Base-by-base conservation (phyloP, 2,113 vertebrate species). In the Gobius niger region DNA sequence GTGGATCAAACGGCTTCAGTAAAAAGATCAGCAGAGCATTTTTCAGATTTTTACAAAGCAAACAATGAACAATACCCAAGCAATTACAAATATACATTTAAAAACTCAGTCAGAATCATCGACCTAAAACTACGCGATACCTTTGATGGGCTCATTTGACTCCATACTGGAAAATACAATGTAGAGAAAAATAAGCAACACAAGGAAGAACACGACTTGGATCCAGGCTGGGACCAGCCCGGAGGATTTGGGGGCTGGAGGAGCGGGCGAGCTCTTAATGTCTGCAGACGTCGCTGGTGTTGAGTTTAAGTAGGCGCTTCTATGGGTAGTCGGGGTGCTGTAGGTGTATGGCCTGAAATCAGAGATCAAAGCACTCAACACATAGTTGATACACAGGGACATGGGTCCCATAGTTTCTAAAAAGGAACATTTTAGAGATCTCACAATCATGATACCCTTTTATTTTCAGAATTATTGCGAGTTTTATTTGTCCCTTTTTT, bases 111-210 rank as follows among this genome's bases (percentile, higher is more conserved):
- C 7, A 14, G 47, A 44, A 11, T 56, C 3, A 7, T 16, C 10
- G 67, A 18, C 47, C 6, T 7, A 47, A 10, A 47, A 5, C 7
- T 69, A 92, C 44, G 86, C 66, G 9, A 93, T 65, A 19, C 34
- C 75, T 84, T 82, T 76, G 52, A 88, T 16, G 40, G 87, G 68
- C 12, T 82, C 81, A 5, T 77, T 81, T 24, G 77, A 47, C 83
- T 92, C 92, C 89, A 93, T 91, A 47, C 14, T 90, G 47, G 84
- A 75, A 71, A 91, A 90, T 50, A 92, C 72, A 1, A 91, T 57
- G 74, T 90, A 88, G 34, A 93, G 86, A 64, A 92, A 80, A 47
- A 47, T 72, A 0, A 76, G 87, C 42, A 91, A 24, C 1, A 73
- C 56, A 54, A 91, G 65, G 78, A 93, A 92, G 53, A 91, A 72